Conservation (phyloP, 23 tunicate genomes). For the Trididemnum miniatum region DNA sequence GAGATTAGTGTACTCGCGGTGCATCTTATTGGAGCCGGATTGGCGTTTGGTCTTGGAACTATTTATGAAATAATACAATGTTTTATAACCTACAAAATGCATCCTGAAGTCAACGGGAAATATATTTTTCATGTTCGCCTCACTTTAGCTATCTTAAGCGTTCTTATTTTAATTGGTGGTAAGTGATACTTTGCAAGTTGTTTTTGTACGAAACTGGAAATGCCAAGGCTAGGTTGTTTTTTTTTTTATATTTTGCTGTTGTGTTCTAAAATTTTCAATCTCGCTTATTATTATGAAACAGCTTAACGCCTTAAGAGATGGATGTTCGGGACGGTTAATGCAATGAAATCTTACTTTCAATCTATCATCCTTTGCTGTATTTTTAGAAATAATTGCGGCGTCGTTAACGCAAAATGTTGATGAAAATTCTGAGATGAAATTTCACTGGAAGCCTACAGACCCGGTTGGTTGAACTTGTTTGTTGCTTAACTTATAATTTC, state of each 20-base stretch:
- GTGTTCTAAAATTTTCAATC: too few species aligned
- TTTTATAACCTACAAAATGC: constrained; percentile 90
- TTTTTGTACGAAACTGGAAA: too few species aligned
- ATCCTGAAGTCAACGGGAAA: constrained; percentile 87
- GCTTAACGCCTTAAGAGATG: too few species aligned
- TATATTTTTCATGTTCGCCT: constrained; percentile 61
- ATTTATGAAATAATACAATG: constrained; percentile 69
- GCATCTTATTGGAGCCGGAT: constrained; percentile 71
- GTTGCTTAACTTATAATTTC: background rate
- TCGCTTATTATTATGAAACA: too few species aligned
- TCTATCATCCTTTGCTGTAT: too few species aligned
- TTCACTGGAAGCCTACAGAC: constrained; percentile 68
- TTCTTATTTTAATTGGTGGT: constrained; percentile 40
- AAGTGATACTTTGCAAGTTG: too few species aligned
- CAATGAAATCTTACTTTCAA: too few species aligned
- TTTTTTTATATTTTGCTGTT: too few species aligned
- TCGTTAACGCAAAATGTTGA: background rate
- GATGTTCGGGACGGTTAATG: too few species aligned
- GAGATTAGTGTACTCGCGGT: constrained; percentile 87
- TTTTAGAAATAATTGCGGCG: constrained; percentile 6
- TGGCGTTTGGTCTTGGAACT: constrained; percentile 81
- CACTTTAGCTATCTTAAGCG: constrained; percentile 33
- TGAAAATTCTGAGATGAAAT: constrained; percentile 32
- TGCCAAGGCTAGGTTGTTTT: too few species aligned
- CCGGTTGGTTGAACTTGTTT: constrained; percentile 32